Evolutionary conservation across 2,113 vertebrate genomes (phyloP).

Genomic region (Motacilla alba): DNA sequence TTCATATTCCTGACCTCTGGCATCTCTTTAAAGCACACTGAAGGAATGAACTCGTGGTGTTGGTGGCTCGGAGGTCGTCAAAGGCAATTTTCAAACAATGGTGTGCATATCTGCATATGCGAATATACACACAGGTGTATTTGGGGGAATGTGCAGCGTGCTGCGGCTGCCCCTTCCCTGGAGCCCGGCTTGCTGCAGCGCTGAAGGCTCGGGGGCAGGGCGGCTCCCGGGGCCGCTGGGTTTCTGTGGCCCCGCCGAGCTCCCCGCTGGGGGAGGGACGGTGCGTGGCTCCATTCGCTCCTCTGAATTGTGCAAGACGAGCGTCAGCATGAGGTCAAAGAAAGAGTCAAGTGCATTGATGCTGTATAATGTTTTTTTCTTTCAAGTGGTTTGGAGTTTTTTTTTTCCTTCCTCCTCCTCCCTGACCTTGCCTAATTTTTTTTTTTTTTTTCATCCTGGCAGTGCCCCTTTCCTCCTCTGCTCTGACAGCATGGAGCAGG

Average conservation of each 20-base stretch:
- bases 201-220: rapidly evolving
- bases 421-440: background rate
- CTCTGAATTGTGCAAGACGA: background rate
- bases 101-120: no score
- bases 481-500: background rate
- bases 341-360: background rate
- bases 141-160: rapidly evolving
- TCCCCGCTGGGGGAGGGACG: background rate
- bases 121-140: rapidly evolving
- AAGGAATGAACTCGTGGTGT: rapidly evolving
- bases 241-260: background rate
- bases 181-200: rapidly evolving
- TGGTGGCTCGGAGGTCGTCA: background rate
- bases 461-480: slow-evolving; percentile 44
- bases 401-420: background rate
- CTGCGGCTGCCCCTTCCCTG: rapidly evolving
- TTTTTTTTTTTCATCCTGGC: background rate
- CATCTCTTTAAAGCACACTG: background rate
- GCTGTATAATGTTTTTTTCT: background rate
- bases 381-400: background rate
- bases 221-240: rapidly evolving
- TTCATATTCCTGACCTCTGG: background rate
- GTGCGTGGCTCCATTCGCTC: background rate
- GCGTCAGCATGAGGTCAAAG: background rate
- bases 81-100: background rate